Evolutionary conservation across 2,888 invertebrate species (phyloP).

Genomic region (Clitarchus hookeri): DNA sequence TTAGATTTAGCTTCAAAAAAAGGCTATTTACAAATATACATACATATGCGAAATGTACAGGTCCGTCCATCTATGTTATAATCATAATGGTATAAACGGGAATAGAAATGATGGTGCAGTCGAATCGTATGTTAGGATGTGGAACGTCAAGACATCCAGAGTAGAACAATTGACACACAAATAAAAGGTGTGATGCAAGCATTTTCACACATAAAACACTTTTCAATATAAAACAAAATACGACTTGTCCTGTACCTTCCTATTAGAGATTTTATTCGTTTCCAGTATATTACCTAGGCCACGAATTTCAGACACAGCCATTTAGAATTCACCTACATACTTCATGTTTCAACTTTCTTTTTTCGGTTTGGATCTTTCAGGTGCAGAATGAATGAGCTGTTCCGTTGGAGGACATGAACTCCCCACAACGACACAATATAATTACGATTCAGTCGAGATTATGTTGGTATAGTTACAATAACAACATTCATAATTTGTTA

Average conservation of each 20-base stretch:
- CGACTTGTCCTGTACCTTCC: constrained; percentile 33
- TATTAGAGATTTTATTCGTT: constrained; percentile 33
- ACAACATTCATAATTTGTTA: background rate
- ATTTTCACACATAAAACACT: background rate
- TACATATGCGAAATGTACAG: background rate
- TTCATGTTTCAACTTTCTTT: constrained; percentile 35
- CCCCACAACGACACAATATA: background rate
- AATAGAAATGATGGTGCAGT: constrained; percentile 10
- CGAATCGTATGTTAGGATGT: background rate
- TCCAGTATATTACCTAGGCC: constrained; percentile 38
- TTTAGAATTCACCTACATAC: constrained; percentile 38
- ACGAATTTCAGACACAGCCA: constrained; percentile 38
- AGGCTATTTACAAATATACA: background rate
- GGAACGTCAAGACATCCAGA: constrained; percentile 21
- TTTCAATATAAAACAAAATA: background rate
- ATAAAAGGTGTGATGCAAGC: constrained; percentile 17
- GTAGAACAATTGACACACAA: constrained; percentile 24
- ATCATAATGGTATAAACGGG: background rate
- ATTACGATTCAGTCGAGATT: background rate
- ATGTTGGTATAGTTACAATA: background rate
- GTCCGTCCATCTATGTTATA: background rate
- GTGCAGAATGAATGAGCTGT: constrained; percentile 37
- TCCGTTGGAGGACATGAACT: constrained; percentile 21
- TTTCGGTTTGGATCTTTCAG: constrained; percentile 32
- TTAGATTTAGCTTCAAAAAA: background rate